Base-by-base conservation (phyloP, 2,797 vertebrate species). In the Amphiprion clarkii region DNA sequence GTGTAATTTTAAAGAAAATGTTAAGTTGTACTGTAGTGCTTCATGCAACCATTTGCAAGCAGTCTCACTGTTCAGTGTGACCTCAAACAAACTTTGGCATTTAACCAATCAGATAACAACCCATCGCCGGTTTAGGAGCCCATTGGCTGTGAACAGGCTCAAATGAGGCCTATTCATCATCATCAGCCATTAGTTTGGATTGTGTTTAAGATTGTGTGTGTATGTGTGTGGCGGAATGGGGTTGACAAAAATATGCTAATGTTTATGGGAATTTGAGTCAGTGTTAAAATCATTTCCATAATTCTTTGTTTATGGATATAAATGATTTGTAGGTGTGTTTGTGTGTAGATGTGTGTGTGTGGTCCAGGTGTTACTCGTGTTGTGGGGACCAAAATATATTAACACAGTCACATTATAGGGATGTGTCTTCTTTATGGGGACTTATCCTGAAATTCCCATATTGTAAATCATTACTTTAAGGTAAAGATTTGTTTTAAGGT, bases 41-140 rank as follows among this genome's bases (percentile, higher is more conserved):
- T 65, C 17, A 6, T 33, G 29, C 65, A 74, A 74, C 52, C 74
- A n/a, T 59, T 67, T 44, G 0, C 56, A 55, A 4, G 48, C 67
- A 63, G 48, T 57, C 59, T 46, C 5, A 12, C 67, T 31, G 58
- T 46, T 78, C 59, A 68, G 62, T 55, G 64, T 74, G 82, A 88
- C 78, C 86, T 83, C 68, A 42, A 0, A 77, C 68, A 80, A 5
- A 74, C 78, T 62, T 76, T 92, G 90, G 88, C 82, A 0, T n/a
- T 44, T 0, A 53, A 84, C 89, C 92, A 83, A 93, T 93, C 93
- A 91, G 91, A 93, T 91, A 88, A 75, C 33, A 17, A 13, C n/a
- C 81, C 82, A 61, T 59, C 54, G 85, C 36, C 55, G 46, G 62
- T 86, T 89, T 82, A 76, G 83, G 60, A 91, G 78, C 86, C 83